Conservation (phyloP, 2,113 vertebrate species). For the Erpornis zantholeuca region DNA sequence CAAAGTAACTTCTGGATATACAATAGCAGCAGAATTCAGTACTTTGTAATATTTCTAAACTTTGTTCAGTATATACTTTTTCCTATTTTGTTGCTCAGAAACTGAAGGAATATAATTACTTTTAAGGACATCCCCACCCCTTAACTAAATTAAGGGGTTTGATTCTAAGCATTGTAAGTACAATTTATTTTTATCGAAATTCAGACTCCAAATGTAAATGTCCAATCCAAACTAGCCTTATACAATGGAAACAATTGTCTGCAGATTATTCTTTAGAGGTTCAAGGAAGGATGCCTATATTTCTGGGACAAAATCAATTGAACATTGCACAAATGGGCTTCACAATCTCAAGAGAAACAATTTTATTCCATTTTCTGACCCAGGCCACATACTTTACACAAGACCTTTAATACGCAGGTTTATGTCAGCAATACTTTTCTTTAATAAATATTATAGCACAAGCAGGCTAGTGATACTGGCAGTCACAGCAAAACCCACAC, state of each 20-base stretch:
- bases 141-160: background rate
- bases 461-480: background rate
- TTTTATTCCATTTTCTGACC: background rate
- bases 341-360: background rate
- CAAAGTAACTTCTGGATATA: background rate
- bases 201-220: background rate
- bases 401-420: background rate
- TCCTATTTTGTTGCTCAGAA: background rate
- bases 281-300: background rate
- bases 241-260: background rate
- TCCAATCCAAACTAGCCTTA: background rate
- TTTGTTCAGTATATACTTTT: background rate
- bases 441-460: background rate
- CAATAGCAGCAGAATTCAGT: background rate
- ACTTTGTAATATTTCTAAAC: background rate
- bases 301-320: background rate
- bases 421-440: background rate
- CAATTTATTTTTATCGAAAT: background rate
- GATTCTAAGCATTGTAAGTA: background rate
- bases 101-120: background rate
- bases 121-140: background rate
- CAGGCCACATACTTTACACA: background rate
- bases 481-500: background rate
- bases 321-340: background rate
- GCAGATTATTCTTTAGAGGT: background rate